Percentiles rank a stretch among this genome's conserved stretches.
Conservation (phyloP, 1,140 invertebrate genomes). For the Microplitis mediator region DNA sequence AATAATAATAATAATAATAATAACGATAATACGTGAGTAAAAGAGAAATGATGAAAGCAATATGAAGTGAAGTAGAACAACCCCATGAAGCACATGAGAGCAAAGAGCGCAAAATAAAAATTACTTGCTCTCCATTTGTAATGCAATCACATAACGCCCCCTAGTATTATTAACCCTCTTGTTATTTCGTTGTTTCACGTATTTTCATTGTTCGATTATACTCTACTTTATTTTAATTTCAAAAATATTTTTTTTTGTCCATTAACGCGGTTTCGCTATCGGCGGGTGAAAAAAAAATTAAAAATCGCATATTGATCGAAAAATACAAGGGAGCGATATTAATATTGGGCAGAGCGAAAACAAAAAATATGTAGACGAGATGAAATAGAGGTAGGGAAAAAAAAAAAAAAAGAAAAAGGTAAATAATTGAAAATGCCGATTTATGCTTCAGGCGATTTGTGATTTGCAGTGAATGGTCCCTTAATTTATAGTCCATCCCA, state of each 20-base stretch:
- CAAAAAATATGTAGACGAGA: too few species aligned
- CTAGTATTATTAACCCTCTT: neutral
- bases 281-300: neutral
- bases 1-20: too few species aligned
- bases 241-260: neutral
- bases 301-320: neutral
- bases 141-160: neutral
- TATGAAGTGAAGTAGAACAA: neutral
- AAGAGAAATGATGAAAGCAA: too few species aligned
- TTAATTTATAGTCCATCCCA: constrained; percentile 12
- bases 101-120: neutral
- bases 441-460: neutral
- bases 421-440: neutral
- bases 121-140: neutral
- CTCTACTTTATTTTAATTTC: neutral
- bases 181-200: neutral
- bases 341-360: too few species aligned
- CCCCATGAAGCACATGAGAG: neutral
- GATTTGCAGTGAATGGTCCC: constrained; percentile 20
- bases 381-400: neutral
- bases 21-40: neutral
- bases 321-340: neutral
- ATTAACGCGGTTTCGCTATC: neutral
- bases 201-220: neutral
- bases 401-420: neutral